These are phyloP conservation scores for Metridium senile DNA, from an alignment of 92 coral and sea anemone genomes.

Conservation along the genomic window DNA sequence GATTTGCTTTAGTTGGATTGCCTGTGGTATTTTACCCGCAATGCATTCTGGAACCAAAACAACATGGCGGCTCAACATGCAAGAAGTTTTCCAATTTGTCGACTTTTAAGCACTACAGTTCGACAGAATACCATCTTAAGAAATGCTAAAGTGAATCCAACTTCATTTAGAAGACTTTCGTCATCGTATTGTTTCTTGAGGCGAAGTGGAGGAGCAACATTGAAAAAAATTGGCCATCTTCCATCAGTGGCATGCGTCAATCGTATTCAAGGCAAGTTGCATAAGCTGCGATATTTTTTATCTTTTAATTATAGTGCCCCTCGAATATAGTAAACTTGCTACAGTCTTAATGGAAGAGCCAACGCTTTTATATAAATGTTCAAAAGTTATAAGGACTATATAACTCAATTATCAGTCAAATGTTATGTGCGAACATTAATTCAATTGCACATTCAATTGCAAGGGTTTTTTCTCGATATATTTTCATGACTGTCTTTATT, in stretches of 20 bases:
- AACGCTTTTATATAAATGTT: neutral
- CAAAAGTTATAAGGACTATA: too few relatives aligned
- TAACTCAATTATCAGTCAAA: too few relatives aligned
- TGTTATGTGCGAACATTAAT: too few relatives aligned
- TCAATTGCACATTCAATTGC: too few relatives aligned
- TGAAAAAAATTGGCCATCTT: neutral
- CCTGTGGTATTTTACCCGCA: constrained; percentile 18
- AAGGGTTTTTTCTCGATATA: too few relatives aligned
- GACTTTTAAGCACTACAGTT: constrained; percentile 6
- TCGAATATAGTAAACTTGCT: neutral
- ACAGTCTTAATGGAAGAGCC: too few relatives aligned
- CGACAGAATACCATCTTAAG: neutral
- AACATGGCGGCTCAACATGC: constrained; percentile 23
- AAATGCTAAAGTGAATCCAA: neutral
- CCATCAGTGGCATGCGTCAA: neutral
- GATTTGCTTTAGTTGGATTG: neutral
- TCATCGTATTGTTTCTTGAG: neutral
- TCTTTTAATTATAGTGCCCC: neutral
- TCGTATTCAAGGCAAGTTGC: constrained; percentile 6
- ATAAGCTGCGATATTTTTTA: neutral
- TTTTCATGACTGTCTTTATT: too few relatives aligned
- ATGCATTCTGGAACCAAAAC: constrained; percentile 21
- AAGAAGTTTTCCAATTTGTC: neutral
- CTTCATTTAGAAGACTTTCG: constrained; percentile 1
- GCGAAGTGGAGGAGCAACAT: neutral